These are phyloP conservation scores for Tethea ocularis DNA, from an alignment of 2,888 invertebrate species.

Conservation along the genomic window DNA sequence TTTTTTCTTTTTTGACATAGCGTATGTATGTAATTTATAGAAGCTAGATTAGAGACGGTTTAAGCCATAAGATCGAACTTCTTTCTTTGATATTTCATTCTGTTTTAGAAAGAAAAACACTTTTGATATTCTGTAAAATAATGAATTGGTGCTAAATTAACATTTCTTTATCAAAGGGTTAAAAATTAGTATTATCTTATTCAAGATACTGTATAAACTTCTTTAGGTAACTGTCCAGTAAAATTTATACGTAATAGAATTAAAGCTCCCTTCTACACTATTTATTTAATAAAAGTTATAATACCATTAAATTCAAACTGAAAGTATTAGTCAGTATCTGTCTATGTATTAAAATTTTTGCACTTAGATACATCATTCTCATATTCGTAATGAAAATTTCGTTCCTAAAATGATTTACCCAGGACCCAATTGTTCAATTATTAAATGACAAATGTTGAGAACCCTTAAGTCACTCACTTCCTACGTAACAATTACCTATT, in stretches of 20 bases:
- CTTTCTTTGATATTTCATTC: constrained; percentile 35
- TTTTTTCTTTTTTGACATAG: too few relatives aligned
- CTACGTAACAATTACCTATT: constrained; percentile 15
- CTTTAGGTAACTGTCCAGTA: neutral
- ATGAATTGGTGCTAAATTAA: constrained; percentile 21
- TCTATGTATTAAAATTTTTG: too few relatives aligned
- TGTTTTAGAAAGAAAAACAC: constrained; percentile 14
- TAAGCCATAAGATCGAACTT: too few relatives aligned
- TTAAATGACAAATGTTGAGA: neutral
- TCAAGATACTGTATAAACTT: neutral
- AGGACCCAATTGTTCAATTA: neutral
- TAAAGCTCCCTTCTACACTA: too few relatives aligned
- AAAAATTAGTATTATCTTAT: neutral
- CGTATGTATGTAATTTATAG: too few relatives aligned
- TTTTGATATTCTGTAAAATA: constrained; percentile 32
- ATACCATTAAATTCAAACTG: too few relatives aligned
- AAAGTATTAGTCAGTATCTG: too few relatives aligned
- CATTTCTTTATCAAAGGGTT: constrained; percentile 10
- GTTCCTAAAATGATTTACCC: neutral
- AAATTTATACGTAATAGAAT: too few relatives aligned
- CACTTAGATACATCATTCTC: too few relatives aligned
- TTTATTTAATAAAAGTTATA: too few relatives aligned
- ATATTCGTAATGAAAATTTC: too few relatives aligned
- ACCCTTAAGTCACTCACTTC: neutral
- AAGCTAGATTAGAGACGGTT: neutral